Percentiles rank a stretch among this genome's conserved stretches.
phyloP scores from a whole-genome alignment of 2,888 invertebrate species.

The Caenorhabditis plicata region DNA sequence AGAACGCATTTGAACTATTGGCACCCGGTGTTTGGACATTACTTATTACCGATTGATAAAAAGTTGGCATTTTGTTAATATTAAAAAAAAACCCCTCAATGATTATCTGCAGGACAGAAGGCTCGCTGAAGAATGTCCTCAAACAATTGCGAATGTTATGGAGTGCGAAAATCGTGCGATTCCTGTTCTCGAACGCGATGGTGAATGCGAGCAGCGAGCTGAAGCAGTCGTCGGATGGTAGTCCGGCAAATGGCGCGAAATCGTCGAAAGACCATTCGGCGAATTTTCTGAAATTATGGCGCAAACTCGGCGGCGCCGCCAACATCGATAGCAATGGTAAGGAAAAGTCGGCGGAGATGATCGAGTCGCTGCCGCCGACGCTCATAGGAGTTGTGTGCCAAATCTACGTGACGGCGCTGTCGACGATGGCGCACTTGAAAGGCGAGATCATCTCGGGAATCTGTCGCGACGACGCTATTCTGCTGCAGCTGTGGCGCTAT shows the following conservation, averaged over 20 bases:
- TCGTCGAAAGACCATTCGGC: constrained; percentile 12
- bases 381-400: constrained; percentile 84
- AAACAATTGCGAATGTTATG: constrained; percentile 77
- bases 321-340: constrained; percentile 15
- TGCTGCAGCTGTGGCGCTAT: constrained; percentile 87
- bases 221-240: background rate
- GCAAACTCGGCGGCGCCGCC: constrained; percentile 39
- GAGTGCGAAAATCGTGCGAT: constrained; percentile 67
- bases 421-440: constrained; percentile 84
- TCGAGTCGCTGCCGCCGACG: constrained; percentile 69
- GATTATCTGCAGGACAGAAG: constrained; percentile 72
- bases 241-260: background rate
- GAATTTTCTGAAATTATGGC: constrained; percentile 24
- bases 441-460: constrained; percentile 90
- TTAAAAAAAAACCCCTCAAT: too few relatives aligned
- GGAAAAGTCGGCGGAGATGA: constrained; percentile 2
- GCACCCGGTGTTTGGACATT: constrained; percentile 87
- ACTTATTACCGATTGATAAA: constrained; percentile 68
- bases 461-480: constrained; percentile 86
- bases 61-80: constrained; percentile 7
- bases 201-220: constrained; percentile 4
- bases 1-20: constrained; percentile 73
- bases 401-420: constrained; percentile 86
- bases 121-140: constrained; percentile 75
- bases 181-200: constrained; percentile 14